Conservation (phyloP, 2,888 invertebrate genomes). For the Dryococelus australis region DNA sequence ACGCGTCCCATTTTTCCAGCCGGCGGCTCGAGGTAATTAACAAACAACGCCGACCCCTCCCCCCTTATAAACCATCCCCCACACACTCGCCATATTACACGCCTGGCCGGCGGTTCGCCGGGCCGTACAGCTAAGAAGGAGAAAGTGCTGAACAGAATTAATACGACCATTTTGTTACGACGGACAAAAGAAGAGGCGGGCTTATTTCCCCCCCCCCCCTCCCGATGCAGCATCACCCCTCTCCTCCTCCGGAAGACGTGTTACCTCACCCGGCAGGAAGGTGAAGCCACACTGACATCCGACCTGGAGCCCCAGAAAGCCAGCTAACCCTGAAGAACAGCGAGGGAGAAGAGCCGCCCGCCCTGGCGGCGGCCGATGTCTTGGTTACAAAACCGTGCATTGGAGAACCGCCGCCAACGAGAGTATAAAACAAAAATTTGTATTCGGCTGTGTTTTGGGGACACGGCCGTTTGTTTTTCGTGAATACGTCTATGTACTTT, state of each 20-base stretch:
- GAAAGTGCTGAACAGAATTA: conserved; percentile 39
- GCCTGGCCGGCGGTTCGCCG: conserved; percentile 33
- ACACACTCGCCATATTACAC: conserved; percentile 33
- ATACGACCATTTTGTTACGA: conserved; percentile 18
- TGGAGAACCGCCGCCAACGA: no score
- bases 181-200: conserved; percentile 16
- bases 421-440: no score
- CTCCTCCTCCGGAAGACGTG: neutral
- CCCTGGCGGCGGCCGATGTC: no score
- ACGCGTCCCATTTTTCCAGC: neutral
- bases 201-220: no score
- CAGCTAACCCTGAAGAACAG: neutral
- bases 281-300: neutral
- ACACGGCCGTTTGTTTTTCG: no score
- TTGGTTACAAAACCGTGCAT: no score
- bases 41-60: neutral
- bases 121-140: conserved; percentile 29
- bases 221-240: neutral
- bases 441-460: no score
- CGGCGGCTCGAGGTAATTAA: neutral
- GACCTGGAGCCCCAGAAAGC: neutral
- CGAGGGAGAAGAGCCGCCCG: no score
- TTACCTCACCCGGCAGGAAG: neutral
- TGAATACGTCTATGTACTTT: no score
- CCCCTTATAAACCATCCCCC: neutral